phyloP scores from a whole-genome alignment of 2,113 vertebrate genomes.

The Galemys pyrenaicus region DNA sequence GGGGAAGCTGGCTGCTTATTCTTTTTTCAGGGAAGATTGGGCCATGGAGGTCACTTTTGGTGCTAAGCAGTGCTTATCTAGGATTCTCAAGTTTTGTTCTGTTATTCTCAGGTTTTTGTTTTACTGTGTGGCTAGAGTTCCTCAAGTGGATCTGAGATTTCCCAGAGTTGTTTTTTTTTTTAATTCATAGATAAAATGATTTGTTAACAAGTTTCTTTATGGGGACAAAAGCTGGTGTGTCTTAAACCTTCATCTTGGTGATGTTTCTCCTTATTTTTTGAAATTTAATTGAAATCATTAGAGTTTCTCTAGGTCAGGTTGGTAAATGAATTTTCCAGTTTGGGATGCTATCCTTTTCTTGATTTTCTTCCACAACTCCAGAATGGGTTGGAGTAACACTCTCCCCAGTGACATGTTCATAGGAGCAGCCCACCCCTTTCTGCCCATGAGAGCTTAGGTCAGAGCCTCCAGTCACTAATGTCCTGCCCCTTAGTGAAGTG shows the following conservation, averaged over 20 bases:
- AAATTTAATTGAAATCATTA: background rate
- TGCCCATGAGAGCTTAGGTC: fast-evolving
- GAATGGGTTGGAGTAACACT: background rate
- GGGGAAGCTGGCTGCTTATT: background rate
- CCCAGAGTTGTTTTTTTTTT: background rate
- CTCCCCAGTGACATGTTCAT: background rate
- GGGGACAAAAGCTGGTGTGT: background rate
- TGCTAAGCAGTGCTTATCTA: background rate
- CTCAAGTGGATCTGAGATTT: background rate
- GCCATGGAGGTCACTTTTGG: background rate
- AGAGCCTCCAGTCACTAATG: background rate
- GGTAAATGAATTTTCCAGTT: background rate
- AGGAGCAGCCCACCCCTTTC: background rate
- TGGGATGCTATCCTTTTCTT: background rate
- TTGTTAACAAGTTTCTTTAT: too few relatives aligned
- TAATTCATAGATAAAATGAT: background rate
- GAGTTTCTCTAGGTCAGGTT: background rate
- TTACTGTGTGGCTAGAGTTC: background rate
- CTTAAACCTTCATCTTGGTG: background rate
- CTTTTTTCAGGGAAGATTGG: background rate
- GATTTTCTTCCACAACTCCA: background rate
- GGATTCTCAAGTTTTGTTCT: background rate
- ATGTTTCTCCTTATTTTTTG: background rate
- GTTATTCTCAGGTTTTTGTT: background rate
- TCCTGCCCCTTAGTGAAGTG: background rate